phyloP scores from a whole-genome alignment of 1,140 invertebrate genomes.

The Orchestia grillus region DNA sequence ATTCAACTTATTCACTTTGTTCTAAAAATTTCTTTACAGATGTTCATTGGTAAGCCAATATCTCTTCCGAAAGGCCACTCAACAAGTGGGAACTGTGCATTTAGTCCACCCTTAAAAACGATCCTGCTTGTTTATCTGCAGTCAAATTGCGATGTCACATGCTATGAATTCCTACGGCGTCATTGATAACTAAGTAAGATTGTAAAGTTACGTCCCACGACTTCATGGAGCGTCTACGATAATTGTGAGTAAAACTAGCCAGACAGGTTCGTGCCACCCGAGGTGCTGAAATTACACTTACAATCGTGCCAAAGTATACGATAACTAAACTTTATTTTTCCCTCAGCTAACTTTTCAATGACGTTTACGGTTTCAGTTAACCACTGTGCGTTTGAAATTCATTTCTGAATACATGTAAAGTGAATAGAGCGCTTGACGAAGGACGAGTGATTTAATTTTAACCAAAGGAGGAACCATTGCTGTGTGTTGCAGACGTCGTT shows the following conservation, averaged over 20 bases:
- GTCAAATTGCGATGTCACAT: background rate
- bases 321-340: background rate
- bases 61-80: background rate
- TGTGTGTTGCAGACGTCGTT: background rate
- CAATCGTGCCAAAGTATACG: background rate
- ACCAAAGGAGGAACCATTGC: background rate
- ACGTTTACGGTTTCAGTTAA: background rate
- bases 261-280: background rate
- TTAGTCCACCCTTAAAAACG: background rate
- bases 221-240: too few relatives aligned
- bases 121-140: background rate
- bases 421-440: background rate
- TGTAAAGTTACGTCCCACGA: too few relatives aligned
- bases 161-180: background rate
- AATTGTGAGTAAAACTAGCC: background rate
- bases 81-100: background rate
- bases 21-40: background rate
- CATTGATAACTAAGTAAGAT: too few relatives aligned
- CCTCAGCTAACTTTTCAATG: background rate
- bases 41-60: background rate
- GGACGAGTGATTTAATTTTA: background rate
- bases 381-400: background rate
- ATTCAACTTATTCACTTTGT: background rate
- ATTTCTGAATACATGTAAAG: background rate
- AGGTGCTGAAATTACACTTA: background rate